A percentile compares a stretch with the other conserved stretches of the same genome.
These are phyloP conservation scores for Myotis brandtii DNA, from an alignment of 2,113 vertebrate species.

Conservation along the genomic window DNA sequence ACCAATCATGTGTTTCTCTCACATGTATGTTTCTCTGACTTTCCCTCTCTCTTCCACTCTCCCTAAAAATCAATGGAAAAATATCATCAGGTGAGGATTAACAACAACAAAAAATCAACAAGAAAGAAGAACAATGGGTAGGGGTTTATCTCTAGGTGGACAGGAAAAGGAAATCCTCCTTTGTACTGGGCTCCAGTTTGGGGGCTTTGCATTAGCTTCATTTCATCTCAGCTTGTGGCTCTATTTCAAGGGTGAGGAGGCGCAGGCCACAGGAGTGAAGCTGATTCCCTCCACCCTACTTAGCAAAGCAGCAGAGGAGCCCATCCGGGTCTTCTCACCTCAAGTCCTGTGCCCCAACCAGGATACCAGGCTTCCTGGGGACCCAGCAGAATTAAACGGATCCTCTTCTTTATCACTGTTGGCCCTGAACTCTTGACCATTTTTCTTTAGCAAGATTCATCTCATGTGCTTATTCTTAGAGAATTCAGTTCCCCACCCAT, in stretches of 20 bases:
- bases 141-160: background rate
- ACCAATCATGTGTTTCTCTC: too few relatives aligned
- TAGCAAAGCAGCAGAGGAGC: background rate
- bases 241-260: background rate
- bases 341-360: background rate
- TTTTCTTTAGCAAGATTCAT: background rate
- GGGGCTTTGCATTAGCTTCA: too few relatives aligned
- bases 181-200: too few relatives aligned
- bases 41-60: too few relatives aligned
- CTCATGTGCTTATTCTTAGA: background rate
- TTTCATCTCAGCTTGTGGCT: background rate
- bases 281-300: background rate
- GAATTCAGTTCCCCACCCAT: background rate
- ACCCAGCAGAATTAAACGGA: background rate
- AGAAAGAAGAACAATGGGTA: too few relatives aligned
- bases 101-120: too few relatives aligned
- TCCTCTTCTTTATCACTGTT: background rate
- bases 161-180: too few relatives aligned
- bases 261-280: background rate
- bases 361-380: rapidly evolving
- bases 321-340: background rate
- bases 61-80: too few relatives aligned
- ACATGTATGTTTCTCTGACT: too few relatives aligned
- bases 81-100: too few relatives aligned
- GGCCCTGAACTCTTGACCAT: too few relatives aligned